Evolutionary conservation across 1,140 invertebrate species (phyloP), one percentile per base, ranked within the genome.

Genomic region (Hylaeus volcanicus): DNA sequence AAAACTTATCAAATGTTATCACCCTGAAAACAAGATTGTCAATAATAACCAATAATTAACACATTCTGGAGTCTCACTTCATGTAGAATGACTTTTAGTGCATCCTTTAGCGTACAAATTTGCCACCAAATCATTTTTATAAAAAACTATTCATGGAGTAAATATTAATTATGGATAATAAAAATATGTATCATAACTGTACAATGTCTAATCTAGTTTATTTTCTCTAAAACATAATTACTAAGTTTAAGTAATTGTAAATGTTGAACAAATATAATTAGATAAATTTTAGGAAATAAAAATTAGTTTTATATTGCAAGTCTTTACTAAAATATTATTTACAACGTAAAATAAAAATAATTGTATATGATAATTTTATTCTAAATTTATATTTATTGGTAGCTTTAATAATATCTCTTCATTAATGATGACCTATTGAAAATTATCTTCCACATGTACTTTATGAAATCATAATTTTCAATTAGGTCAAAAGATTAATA

Each of bases 1-100:
- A 74, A 63, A 81, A 4, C 65, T 86, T 86, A 86, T 86, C 84
- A 72, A 73, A 51, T 78, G 43, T 74, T 86, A 84, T 82, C 79
- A 61, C 39, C 74, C 26, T 74, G 41, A 51, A 83, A 77, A 81
- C 79, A 86, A 81, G 74, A 78, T 81, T 58, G 41, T 74, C 53
- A 53, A 63, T 26, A 61, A 63, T 64, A 15, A 2, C 39, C 51
- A 64, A 3, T 60, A 81, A 61, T 70, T 64, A 72, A 73, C 6
- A 70, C 15, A 56, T 9, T 60, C 8, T 12, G 45, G 1, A 45
- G 55, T 53, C 15, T 74, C 61, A 3, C 6, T n/a, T n/a, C 1
- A 41, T 12, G 5, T 1, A 37, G 41, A 53, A 48, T 69, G 51
- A 68, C 14, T 9, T 68, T 37, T 14, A 12, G 6, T 37, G 15